These are phyloP conservation scores for Tachuris rubrigastra DNA, from an alignment of 2,113 vertebrate genomes.

Conservation along the genomic window DNA sequence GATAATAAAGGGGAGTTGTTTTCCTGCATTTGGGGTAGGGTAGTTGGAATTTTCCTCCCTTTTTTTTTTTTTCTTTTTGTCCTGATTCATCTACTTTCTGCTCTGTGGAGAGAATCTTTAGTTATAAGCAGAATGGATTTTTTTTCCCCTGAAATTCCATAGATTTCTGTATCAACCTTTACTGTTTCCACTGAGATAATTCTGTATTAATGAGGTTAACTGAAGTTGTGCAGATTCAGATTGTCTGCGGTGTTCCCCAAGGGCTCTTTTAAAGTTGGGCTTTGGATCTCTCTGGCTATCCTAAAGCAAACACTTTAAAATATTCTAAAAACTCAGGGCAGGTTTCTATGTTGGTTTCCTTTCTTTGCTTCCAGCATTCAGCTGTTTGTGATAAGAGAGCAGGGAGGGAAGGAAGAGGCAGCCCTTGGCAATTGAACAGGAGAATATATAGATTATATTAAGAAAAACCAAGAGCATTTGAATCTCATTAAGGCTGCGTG, in stretches of 20 bases:
- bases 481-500: background rate
- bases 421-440: background rate
- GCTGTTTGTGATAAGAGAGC: background rate
- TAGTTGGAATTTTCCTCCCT: background rate
- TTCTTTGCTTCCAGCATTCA: background rate
- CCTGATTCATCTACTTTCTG: background rate
- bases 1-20: background rate
- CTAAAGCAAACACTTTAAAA: background rate
- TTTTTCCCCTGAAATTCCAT: background rate
- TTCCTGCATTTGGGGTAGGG: background rate
- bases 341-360: background rate
- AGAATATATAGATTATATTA: background rate
- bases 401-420: background rate
- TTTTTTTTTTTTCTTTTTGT: background rate
- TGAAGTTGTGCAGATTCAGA: background rate
- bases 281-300: background rate
- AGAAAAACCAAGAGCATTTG: background rate
- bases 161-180: background rate
- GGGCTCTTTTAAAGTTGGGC: background rate
- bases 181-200: background rate
- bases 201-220: conserved; percentile 36
- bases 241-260: background rate
- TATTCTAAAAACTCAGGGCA: background rate
- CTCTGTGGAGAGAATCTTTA: background rate
- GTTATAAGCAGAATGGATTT: background rate